Percentiles rank a stretch among this genome's conserved stretches.
Evolutionary conservation across 2,797 vertebrate species (phyloP).

Genomic region (Pangasius djambal): DNA sequence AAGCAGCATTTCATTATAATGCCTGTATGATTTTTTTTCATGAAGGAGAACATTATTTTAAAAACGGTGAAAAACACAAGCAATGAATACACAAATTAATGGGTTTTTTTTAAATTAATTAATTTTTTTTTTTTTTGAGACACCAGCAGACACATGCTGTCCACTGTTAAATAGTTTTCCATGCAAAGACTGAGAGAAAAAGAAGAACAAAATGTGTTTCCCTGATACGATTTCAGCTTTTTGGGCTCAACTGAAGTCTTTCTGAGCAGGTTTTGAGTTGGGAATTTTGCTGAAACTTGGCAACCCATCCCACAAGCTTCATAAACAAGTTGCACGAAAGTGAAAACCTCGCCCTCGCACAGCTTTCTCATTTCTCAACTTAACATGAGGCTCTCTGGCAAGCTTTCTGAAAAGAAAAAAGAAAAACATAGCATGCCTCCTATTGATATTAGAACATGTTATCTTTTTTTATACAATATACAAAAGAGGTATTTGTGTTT

Average conservation of each 20-base stretch:
- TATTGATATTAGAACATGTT: neutral
- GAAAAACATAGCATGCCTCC: neutral
- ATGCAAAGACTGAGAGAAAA: neutral
- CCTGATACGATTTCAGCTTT: neutral
- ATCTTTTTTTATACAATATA: neutral
- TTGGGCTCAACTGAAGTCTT: neutral
- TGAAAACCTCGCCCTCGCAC: neutral
- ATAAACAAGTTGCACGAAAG: neutral
- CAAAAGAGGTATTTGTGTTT: neutral
- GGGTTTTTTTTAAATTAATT: too few relatives aligned
- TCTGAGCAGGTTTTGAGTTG: neutral
- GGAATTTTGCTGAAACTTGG: neutral
- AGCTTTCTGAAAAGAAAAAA: neutral
- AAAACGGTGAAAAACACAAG: neutral
- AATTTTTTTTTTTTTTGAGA: neutral
- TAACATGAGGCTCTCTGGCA: too few relatives aligned
- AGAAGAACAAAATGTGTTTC: neutral
- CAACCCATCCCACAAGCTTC: neutral
- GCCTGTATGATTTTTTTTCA: neutral
- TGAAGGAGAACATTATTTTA: neutral
- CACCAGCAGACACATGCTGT: neutral
- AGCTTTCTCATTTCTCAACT: neutral
- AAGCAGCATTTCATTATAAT: neutral
- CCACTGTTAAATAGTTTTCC: neutral
- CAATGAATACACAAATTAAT: neutral